Evolutionary conservation across 2,113 vertebrate genomes (phyloP), one percentile per base, ranked within the genome.

Genomic region (Thryonomys swinderianus): DNA sequence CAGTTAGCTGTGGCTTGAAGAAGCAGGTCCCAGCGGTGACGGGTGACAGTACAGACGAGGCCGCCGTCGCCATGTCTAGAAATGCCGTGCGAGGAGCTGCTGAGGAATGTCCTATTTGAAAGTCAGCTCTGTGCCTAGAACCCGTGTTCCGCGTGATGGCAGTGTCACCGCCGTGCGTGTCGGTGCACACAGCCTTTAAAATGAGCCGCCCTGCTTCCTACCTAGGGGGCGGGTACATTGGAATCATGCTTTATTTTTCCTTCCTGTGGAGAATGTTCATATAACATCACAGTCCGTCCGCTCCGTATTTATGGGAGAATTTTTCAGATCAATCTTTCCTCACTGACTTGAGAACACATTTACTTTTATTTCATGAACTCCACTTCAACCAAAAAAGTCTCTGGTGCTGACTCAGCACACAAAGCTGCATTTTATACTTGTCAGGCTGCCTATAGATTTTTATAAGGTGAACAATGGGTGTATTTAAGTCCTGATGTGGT

Each of bases 401-500:
- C 92, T 21, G 8, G 55, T 94, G 96, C 98, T 98, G 97, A 98
- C 84, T 98, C 98, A 98, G 97, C 97, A 87, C 90, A 90, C 95
- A 96, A 92, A 96, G 88, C 97, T 92, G 87, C 97, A 98, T 94
- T 98, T 98, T 95, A 98, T 98, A 94, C 85, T 95, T 92, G 98
- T 98, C 97, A 98, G 96, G 96, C 67, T 94, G 93, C 95, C 94
- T 97, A 96, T 90, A 98, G 98, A 99, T 98, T 99, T 98, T 99
- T 98, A 98, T 98, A 98, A 98, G 96, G 98, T 98, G 98, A 99
- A 99, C 99, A 99, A 99, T 99, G 98, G 98, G 95, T 98, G 98
- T 97, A 99, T 99, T 99, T 99, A 98, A 99, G 98, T 97, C 97
- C 98, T 96, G 97, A 98, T 98, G 98, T 98, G 97, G 97, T 98